Evolutionary conservation across 2,888 invertebrate genomes (phyloP).

Genomic region (Nemotelus nigrinus): DNA sequence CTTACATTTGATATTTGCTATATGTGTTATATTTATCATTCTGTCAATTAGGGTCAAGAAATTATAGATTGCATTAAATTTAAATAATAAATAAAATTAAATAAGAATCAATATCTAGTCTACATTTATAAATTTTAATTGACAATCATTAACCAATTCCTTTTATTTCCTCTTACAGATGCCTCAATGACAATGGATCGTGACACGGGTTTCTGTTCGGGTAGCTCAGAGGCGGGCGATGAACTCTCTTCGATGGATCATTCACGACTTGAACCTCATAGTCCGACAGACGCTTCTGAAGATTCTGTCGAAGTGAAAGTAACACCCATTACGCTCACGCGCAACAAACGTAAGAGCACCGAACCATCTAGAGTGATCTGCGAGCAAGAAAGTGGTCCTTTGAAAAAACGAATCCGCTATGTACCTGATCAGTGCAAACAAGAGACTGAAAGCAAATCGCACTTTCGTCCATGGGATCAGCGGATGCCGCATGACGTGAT

Average conservation of each 20-base stretch:
- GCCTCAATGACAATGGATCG: slow-evolving; percentile 63
- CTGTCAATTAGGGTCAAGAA: no score
- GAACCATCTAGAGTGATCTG: slow-evolving; percentile 73
- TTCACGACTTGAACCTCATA: slow-evolving; percentile 66
- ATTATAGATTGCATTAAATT: no score
- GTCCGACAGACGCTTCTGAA: slow-evolving; percentile 73
- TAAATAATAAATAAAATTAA: no score
- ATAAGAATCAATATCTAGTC: no score
- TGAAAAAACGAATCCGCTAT: slow-evolving; percentile 77
- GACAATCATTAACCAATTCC: neutral
- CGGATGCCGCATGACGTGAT: slow-evolving; percentile 63
- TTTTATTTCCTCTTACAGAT: slow-evolving; percentile 57
- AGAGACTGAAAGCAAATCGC: slow-evolving; percentile 62
- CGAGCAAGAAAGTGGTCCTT: slow-evolving; percentile 68
- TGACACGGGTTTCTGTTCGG: slow-evolving; percentile 80
- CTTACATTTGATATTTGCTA: no score
- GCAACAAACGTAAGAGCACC: slow-evolving; percentile 75
- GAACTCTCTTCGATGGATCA: slow-evolving; percentile 69
- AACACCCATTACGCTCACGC: slow-evolving; percentile 66
- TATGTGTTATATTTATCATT: no score
- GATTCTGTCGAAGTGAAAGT: slow-evolving; percentile 74
- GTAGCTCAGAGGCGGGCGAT: slow-evolving; percentile 69
- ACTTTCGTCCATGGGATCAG: slow-evolving; percentile 75
- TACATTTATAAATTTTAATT: no score
- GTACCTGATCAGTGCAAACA: slow-evolving; percentile 57